phyloP scores from a whole-genome alignment of 2,888 invertebrate species.

The Heliconius hortense region DNA sequence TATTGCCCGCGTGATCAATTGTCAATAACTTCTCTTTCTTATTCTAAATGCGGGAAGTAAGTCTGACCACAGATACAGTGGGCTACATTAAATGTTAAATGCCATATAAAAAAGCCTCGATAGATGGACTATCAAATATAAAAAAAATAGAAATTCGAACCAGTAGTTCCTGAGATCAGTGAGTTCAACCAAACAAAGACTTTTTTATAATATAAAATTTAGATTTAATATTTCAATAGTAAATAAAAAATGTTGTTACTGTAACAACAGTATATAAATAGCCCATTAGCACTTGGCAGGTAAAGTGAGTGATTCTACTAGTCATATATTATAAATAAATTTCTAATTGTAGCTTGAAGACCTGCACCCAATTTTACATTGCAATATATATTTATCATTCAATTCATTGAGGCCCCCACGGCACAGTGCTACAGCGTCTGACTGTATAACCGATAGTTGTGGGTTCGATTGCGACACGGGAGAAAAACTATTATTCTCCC shows the following conservation, averaged over 20 bases:
- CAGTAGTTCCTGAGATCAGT: no score
- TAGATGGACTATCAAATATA: no score
- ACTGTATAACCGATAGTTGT: not conserved
- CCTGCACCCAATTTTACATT: not conserved
- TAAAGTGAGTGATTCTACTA: constrained; percentile 13
- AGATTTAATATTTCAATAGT: not conserved
- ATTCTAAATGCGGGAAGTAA: no score
- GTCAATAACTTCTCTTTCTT: no score
- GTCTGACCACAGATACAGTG: no score
- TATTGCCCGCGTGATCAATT: no score
- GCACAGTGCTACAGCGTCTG: not conserved
- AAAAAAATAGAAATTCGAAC: no score
- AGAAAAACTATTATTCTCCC: not conserved
- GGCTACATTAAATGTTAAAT: no score
- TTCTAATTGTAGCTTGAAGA: constrained; percentile 24
- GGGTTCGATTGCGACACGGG: not conserved
- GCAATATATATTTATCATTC: not conserved
- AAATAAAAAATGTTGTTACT: not conserved
- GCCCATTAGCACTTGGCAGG: constrained; percentile 38
- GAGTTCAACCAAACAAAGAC: no score
- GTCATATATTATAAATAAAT: constrained; percentile 24
- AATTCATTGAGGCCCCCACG: not conserved
- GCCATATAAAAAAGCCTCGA: no score
- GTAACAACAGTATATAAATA: not conserved
- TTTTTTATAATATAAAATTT: no score